Base-by-base conservation (phyloP, 2,797 vertebrate species). In the Muraenolepis orangiensis region DNA sequence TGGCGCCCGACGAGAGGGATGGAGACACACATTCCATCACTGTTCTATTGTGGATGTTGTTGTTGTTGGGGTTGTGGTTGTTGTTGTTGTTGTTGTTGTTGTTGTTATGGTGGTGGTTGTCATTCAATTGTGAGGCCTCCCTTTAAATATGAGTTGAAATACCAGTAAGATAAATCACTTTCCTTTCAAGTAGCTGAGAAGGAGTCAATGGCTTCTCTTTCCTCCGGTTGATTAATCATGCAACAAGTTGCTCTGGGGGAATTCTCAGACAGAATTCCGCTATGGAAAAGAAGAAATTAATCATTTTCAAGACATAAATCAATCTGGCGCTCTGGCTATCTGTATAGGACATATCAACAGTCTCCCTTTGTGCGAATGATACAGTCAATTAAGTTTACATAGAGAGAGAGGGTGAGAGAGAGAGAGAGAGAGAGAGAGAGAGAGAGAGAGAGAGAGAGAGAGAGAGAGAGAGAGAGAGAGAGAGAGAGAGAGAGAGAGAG, bases 371-470 rank as follows among this genome's bases (percentile, higher is more conserved):
- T 75, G 71, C 68, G 72, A 84, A 84, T 76, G 72, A 84, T 82
- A 77, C 83, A 94, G 93, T 95, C 93, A 93, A 95, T 96, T 95
- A 95, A 95, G 94, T 94, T 95, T 93, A 93, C 93, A 93, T 95
- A 23, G 51, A 57, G 51, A 23, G 51, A 57, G 51, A 57, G 51
- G 10, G 51, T n/a, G 42, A 51, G 42, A 51, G 42, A 51, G 42
- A 20, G 16, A 20, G 42, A 20, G 42, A 6, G 16, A 20, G 42
- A 20, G 42, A 51, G 14, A 51, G 42, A 51, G 42, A 51, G 42
- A 51, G 3, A 20, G 2, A 1, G 42, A 57, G 20, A n/a, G 46
- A 57, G 20, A 51, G 46, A 51, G 20, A 51, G 16, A 46, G 42
- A 2, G 42, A 46, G 18, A 51, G 46, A 18, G 18, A n/a, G 42